These are phyloP conservation scores for Corbicula japonica DNA, from an alignment of 2,888 invertebrate species.

Conservation along the genomic window DNA sequence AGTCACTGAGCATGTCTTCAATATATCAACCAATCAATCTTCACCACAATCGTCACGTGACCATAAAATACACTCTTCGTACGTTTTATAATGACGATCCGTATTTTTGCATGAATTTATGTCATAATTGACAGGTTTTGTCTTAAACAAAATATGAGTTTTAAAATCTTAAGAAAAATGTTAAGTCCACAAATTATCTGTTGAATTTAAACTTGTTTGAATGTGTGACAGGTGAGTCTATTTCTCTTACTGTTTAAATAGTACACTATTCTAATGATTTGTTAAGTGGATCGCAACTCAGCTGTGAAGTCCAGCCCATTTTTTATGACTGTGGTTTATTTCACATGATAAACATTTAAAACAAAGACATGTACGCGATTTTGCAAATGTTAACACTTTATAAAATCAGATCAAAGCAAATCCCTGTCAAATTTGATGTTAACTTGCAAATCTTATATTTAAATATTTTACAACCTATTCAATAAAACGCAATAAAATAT, in stretches of 20 bases:
- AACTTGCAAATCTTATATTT: constrained; percentile 14
- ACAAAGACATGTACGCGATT: too few relatives aligned
- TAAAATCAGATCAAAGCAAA: constrained; percentile 17
- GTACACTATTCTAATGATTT: not conserved
- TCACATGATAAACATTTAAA: too few relatives aligned
- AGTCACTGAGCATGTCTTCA: constrained; percentile 63
- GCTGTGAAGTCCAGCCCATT: constrained; percentile 53
- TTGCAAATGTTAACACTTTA: too few relatives aligned
- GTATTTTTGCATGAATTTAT: constrained; percentile 55
- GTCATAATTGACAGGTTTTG: constrained; percentile 49
- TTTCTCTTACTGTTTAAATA: not conserved
- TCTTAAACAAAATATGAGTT: constrained; percentile 28
- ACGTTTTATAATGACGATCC: constrained; percentile 51
- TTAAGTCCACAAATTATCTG: too few relatives aligned
- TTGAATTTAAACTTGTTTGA: not conserved
- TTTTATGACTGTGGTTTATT: constrained; percentile 4
- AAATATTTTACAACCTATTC: constrained; percentile 45
- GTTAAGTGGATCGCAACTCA: constrained; percentile 17
- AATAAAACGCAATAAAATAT: constrained; percentile 53
- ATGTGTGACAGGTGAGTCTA: constrained; percentile 33
- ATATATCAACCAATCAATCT: constrained; percentile 67
- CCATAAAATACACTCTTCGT: constrained; percentile 52
- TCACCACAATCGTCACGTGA: constrained; percentile 68
- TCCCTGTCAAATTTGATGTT: constrained; percentile 12
- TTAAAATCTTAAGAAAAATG: constrained; percentile 14